Conservation (phyloP, 2,113 vertebrate genomes). For the Enhydra lutris region DNA sequence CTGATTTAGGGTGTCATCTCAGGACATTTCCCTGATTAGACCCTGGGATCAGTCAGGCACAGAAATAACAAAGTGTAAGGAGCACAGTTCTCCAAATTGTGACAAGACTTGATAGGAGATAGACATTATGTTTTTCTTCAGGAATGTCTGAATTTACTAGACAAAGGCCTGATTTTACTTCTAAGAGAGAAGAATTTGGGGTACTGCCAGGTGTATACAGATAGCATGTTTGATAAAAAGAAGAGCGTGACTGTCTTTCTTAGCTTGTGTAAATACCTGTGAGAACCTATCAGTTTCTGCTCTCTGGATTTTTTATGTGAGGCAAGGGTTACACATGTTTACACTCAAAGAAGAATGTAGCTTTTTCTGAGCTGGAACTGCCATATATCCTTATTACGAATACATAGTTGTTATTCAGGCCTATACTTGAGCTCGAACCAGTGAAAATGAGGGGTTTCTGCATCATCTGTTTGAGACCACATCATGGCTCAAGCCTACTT, state of each 20-base stretch:
- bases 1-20: neutral
- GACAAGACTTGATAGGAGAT: neutral
- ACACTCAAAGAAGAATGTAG: neutral
- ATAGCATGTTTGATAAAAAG: neutral
- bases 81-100: neutral
- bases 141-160: slow-evolving; percentile 24
- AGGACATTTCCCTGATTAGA: neutral
- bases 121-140: neutral
- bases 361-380: neutral
- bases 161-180: neutral
- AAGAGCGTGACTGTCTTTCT: neutral
- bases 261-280: neutral
- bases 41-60: neutral
- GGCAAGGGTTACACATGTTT: neutral
- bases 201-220: neutral
- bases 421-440: neutral
- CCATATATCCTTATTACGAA: neutral
- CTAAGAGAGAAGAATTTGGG: neutral
- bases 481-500: neutral
- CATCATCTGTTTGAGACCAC: neutral
- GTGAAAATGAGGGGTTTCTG: neutral
- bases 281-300: neutral
- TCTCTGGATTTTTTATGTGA: neutral
- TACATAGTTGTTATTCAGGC: neutral
- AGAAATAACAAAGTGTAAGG: neutral